Evolutionary conservation across 2,888 invertebrate species (phyloP), one percentile per base, ranked within the genome.

Genomic region (Campoplex capitator): DNA sequence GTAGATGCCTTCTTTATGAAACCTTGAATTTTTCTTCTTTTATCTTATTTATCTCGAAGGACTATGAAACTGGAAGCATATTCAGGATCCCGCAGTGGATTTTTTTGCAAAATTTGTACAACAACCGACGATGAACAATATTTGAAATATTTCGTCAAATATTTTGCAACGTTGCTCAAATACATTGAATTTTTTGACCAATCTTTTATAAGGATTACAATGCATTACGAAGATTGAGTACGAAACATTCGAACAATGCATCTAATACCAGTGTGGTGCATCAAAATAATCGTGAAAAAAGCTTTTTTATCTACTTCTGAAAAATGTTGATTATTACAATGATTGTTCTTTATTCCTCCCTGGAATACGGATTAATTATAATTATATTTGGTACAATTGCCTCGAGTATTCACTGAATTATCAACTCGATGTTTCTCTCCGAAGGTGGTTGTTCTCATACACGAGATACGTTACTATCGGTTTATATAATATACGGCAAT

Each of bases 401-500:
- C 51, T 51, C 51, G 51, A n/a, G 51, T 51, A 51, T 48, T 70
- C 28, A 48, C 28, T 45, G 48, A 45, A n/a, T 18, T 70, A 16
- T 42, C 16, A 45, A 45, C 48, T 70, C 28, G 56, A 54, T 38
- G 3, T 42, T 54, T 75, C 28, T 58, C 42, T 28, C 32, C 13
- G 8, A 8, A 9, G 16, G 11, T 16, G 23, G 7, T 35, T 35
- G 6, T n/a, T 54, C 13, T 6, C 6, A 38, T 23, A 23, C 58
- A 65, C n/a, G 65, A 48, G 48, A 51, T 65, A 38, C 16, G n/a
- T 78, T 38, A 62, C 62, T 58, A 67, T 74, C 45, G 54, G 28
- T 67, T 58, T 54, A n/a, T 48, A 65, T 62, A n/a, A 48, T 48
- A 48, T 48, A 74, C 32, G 82, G 58, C 70, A 82, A 85, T 85